Evolutionary conservation across 1,140 invertebrate species (phyloP).

Genomic region (Reticulitermes speratus): DNA sequence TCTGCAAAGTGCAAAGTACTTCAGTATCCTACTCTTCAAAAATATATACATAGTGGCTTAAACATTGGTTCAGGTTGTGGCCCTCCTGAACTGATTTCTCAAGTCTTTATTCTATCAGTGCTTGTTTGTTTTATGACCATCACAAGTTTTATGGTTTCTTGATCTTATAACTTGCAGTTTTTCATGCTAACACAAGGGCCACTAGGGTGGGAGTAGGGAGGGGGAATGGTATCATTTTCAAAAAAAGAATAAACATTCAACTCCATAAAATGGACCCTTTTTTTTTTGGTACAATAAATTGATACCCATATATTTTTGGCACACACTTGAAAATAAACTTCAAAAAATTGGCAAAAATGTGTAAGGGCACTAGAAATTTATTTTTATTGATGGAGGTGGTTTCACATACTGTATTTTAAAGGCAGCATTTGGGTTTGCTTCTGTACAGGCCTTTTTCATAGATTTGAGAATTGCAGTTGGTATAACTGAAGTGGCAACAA

Average conservation of each 20-base stretch:
- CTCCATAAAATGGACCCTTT: background rate
- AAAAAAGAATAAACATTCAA: background rate
- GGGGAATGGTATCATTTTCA: background rate
- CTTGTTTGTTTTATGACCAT: background rate
- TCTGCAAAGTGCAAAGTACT: background rate
- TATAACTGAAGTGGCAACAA: too few species aligned
- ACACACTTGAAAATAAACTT: background rate
- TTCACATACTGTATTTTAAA: background rate
- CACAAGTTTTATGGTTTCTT: background rate
- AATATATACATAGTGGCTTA: background rate
- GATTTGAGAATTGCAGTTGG: background rate
- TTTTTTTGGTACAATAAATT: background rate
- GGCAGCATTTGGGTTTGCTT: background rate
- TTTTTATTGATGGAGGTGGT: background rate
- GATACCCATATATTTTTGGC: conserved; percentile 2
- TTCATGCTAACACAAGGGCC: background rate
- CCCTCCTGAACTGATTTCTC: conserved; percentile 9
- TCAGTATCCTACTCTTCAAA: background rate
- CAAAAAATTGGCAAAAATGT: background rate
- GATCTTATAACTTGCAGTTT: background rate
- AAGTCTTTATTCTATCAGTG: background rate
- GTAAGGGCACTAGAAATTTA: background rate
- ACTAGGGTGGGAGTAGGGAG: background rate
- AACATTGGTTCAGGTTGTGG: background rate
- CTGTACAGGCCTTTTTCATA: background rate